Evolutionary conservation across 2,888 invertebrate species (phyloP).

Genomic region (Noctua janthina): DNA sequence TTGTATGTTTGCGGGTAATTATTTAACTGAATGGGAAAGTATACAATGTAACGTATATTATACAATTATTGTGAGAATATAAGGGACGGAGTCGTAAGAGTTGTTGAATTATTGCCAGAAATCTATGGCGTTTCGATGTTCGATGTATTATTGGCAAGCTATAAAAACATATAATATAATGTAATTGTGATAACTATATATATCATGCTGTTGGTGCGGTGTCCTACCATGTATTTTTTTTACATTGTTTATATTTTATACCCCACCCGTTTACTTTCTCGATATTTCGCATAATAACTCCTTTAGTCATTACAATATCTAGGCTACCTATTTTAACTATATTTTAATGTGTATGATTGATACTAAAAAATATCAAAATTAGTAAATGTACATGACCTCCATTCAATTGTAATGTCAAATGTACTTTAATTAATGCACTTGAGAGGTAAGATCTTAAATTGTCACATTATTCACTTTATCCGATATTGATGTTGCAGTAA

Average conservation of each 20-base stretch:
- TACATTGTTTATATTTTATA: conserved; percentile 63
- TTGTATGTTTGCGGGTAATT: conserved; percentile 84
- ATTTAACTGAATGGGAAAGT: conserved; percentile 84
- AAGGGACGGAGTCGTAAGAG: conserved; percentile 75
- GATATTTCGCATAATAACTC: conserved; percentile 71
- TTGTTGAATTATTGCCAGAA: conserved; percentile 87
- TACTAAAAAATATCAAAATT: conserved; percentile 79
- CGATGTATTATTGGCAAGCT: conserved; percentile 85
- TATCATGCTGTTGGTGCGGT: conserved; percentile 83
- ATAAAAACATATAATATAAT: conserved; percentile 70
- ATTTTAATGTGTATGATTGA: conserved; percentile 75
- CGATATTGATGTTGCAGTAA: conserved; percentile 83
- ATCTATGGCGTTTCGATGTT: conserved; percentile 84
- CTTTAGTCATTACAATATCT: conserved; percentile 68
- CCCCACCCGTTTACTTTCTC: conserved; percentile 62
- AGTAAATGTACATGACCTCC: conserved; percentile 81
- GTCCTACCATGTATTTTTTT: conserved; percentile 70
- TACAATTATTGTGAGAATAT: conserved; percentile 74
- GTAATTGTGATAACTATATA: conserved; percentile 83
- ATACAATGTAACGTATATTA: conserved; percentile 85
- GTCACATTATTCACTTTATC: conserved; percentile 75
- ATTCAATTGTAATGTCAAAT: conserved; percentile 77
- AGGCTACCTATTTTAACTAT: conserved; percentile 67
- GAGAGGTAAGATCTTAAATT: conserved; percentile 78
- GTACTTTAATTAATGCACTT: conserved; percentile 81